Base-by-base conservation (phyloP, 2,888 invertebrate species). In the Nymphalis urticae region DNA sequence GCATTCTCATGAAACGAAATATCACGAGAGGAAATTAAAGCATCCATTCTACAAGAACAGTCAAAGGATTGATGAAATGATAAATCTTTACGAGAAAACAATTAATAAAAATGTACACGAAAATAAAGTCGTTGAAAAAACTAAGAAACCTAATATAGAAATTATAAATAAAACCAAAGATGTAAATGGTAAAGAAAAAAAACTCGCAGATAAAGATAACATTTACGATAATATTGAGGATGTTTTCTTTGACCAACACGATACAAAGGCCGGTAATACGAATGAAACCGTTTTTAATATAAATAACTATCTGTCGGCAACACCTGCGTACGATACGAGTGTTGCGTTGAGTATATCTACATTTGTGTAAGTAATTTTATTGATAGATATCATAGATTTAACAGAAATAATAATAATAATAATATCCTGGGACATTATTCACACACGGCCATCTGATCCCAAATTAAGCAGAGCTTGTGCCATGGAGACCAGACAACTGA, bases 31-130 rank as follows among this genome's bases (percentile, higher is more conserved):
- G 48, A 76, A 85, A 62, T 60, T 85, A 0, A 87, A 86, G 48
- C 85, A 89, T 75, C 88, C 89, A 0, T 89, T 84, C 60, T 86
- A 86, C 36, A 84, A 89, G 68, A 84, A 87, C 48, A 80, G 83
- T 0, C 86, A 88, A 73, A 76, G 80, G 48, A 58, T 89, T 1
- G 88, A 89, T n/a, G 80, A 87, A 17, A 13, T 82, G 80, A 4
- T 54, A 4, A 13, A 32, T 32, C 10, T 7, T 8, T 42, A 58
- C 36, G 42, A 42, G 42, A 58, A 42, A 16, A 42, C n/a, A 32
- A 6, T 13, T 1, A 19, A n/a, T 19, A 19, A 16, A 13, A 58
- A 42, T 7, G 0, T 4, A 7, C 8, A 56, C 7, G n/a, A 17
- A 1, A 9, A 21, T 32, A 36, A 36, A 6, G 6, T 19, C n/a